Base-by-base conservation (phyloP, 2,113 vertebrate genomes). In the Ursus arctos region DNA sequence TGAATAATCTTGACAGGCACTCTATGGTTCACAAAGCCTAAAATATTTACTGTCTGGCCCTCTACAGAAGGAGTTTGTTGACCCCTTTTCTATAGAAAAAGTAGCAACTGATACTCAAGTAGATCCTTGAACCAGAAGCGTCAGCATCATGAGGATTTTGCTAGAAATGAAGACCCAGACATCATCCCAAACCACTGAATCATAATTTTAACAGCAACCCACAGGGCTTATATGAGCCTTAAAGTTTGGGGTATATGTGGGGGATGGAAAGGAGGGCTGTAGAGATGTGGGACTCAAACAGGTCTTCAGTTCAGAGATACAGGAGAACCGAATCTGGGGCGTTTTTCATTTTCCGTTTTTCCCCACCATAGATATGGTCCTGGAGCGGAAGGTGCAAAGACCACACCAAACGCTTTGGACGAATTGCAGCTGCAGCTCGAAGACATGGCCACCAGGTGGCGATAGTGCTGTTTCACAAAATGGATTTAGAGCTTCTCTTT, bases 371-470 rank as follows among this genome's bases (percentile, higher is more conserved):
- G 28, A 22, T 14, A 6, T 0, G 0, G 22, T 55, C 18, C 2
- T 2, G 36, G 9, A 53, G 31, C 31, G 12, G 31, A 28, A 13
- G 0, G n/a, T 47, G 28, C 49, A 31, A 81, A 69, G 9, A 36
- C 10, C 3, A 5, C 7, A 16, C 10, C 6, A 71, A 36, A 63
- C 0, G 14, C 31, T 79, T 80, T 67, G 28, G 36, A 97, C 76
- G 33, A 67, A 57, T n/a, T 24, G 22, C 47, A 92, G 40, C 65
- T 74, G 21, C 80, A 94, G 19, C 86, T 88, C 26, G 2, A 81
- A 16, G 3, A 36, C 10, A 6, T 13, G 33, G 12, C 88, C 96
- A 92, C 76, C 22, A 96, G 97, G 55, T 69, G 93, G 97, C 80
- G 0, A 63, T 47, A 74, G 63, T 65, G 69, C 4, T 67, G 11